Base-by-base conservation (phyloP, 2,797 vertebrate species). In the Neostethus bicornis region DNA sequence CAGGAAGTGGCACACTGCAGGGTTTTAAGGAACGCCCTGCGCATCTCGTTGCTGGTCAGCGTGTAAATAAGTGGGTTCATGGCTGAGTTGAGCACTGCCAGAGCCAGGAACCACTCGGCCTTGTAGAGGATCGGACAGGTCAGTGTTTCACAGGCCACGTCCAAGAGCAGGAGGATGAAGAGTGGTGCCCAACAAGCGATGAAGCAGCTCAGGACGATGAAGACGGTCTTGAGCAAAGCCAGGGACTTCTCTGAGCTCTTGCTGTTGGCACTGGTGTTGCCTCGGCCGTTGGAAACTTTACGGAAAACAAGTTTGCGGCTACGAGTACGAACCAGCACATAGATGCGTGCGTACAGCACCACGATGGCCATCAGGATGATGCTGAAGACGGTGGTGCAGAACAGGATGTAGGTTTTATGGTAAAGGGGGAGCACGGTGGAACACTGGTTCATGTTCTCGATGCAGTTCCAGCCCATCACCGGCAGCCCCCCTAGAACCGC, bases 1-100 rank as follows among this genome's bases (percentile, higher is more conserved):
- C 93, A 89, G 63, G 92, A 87, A 7, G 89, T 90, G 71, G 95
- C 98, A 70, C 96, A 98, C 60, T 93, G 90, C 62, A 97, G 75
- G 66, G 96, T 97, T 67, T 94, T 93, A 61, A 95, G 83, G 87
- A 98, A 99, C 14, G 96, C 97, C 5, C 94, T 88, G 3, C 97
- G 91, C 96, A 99, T 99, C 89, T 99, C 97, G 59, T 97, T 96
- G 90, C 95, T 98, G 77, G 96, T 98, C 60, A 98, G 86, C 0
- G 97, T 98, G 85, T 98, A 98, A 78, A 99, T 98, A 72, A 99
- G 92, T 7, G 97, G 97, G 84, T 99, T 99, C 51, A 94, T 97
- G 73, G 95, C 97, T 0, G 97, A 99, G 84, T 99, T 99, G 68
- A 99, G 93, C 70, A 99, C 97, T 0, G 97, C 97, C 68, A 98